Conservation (phyloP, 92 coral and sea anemone species). For the Paramuricea clavata region DNA sequence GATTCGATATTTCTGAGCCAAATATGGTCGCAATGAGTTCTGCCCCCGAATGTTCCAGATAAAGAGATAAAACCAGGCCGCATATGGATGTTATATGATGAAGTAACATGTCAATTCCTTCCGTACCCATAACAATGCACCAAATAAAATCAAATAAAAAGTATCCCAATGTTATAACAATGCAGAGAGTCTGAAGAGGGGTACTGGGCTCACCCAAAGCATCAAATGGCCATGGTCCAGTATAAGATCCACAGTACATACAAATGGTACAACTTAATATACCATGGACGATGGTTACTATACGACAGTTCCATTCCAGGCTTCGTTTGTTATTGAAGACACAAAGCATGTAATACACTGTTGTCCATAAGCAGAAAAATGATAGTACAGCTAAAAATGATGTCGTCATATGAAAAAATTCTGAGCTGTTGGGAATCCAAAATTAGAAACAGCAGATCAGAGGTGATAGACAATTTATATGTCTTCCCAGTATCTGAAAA, state of each 20-base stretch:
- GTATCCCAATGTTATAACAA: conserved; percentile 81
- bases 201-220: conserved; percentile 83
- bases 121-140: conserved; percentile 92
- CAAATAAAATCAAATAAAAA: conserved; percentile 90
- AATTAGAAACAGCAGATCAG: background rate
- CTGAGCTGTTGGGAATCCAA: background rate
- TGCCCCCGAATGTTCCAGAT: conserved; percentile 79
- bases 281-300: conserved; percentile 82
- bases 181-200: conserved; percentile 79
- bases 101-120: conserved; percentile 85
- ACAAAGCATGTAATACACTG: conserved; percentile 72
- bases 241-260: conserved; percentile 79
- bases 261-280: conserved; percentile 68
- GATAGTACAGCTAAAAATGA: conserved; percentile 6
- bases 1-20: conserved; percentile 95
- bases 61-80: conserved; percentile 67
- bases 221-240: conserved; percentile 97
- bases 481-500: too few relatives aligned
- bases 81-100: conserved; percentile 82
- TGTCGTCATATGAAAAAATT: background rate
- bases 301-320: conserved; percentile 91
- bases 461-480: too few relatives aligned
- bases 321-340: conserved; percentile 72
- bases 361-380: conserved; percentile 79
- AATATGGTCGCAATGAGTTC: conserved; percentile 89